A percentile compares a stretch with the other conserved stretches of the same genome.
phyloP scores from a whole-genome alignment of 2,113 vertebrate genomes.

The Atrichornis clamosus region DNA sequence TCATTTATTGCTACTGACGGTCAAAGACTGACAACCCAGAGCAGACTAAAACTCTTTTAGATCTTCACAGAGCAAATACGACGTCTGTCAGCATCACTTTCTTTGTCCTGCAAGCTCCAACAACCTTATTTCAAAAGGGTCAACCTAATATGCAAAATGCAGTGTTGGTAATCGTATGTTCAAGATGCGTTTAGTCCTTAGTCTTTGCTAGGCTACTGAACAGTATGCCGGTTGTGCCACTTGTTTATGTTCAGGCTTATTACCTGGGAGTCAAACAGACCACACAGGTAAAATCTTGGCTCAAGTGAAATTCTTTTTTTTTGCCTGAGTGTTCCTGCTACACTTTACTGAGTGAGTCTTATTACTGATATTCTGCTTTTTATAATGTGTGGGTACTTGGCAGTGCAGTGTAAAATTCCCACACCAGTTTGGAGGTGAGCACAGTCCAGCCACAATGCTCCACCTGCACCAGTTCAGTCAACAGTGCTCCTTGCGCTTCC shows the following conservation, averaged over 20 bases:
- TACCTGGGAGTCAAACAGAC: background rate
- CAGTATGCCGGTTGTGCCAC: accelerated
- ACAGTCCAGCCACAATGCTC: background rate
- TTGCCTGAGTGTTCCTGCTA: background rate
- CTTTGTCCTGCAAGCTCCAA: background rate
- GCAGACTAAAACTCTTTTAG: background rate
- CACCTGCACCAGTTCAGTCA: background rate
- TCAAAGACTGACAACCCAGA: background rate
- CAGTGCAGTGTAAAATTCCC: background rate
- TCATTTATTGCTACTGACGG: background rate
- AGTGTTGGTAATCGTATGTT: background rate
- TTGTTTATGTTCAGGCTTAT: background rate
- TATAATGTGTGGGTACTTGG: background rate
- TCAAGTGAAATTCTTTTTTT: background rate
- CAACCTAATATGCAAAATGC: background rate
- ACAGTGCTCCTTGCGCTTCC: background rate
- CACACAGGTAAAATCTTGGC: background rate
- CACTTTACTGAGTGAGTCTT: background rate
- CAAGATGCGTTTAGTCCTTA: background rate
- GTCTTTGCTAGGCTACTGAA: background rate
- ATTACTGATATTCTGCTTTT: background rate
- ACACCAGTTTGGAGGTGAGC: background rate
- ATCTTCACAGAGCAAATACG: background rate
- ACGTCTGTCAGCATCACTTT: background rate
- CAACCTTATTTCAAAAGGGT: background rate